phyloP scores from a whole-genome alignment of 2,797 vertebrate genomes.

The Pseudocheirus occidentalis region DNA sequence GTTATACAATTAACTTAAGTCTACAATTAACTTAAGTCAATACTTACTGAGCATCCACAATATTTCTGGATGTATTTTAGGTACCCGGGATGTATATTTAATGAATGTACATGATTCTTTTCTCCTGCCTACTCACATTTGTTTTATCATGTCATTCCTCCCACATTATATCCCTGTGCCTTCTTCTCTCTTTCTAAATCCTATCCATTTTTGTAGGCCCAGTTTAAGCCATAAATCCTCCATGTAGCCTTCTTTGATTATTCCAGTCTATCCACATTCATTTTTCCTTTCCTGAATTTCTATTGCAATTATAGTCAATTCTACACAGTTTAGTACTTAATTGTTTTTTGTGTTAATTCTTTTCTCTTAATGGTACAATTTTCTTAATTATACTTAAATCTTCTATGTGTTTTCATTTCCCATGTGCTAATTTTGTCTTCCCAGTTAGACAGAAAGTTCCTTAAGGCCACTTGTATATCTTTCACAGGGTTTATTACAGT shows the following conservation, averaged over 20 bases:
- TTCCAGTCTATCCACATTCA: not conserved
- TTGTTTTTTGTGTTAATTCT: not conserved
- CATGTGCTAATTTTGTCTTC: not conserved
- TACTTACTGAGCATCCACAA: not conserved
- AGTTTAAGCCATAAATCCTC: not conserved
- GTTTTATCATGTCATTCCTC: not conserved
- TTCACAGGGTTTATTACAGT: not conserved
- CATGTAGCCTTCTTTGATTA: not conserved
- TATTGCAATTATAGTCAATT: not conserved
- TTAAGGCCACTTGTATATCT: conserved; percentile 1
- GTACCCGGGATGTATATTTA: not conserved
- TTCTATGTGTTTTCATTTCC: not conserved
- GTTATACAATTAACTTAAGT: not conserved
- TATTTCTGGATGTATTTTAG: not conserved
- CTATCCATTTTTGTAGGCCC: not conserved
- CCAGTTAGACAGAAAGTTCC: not conserved
- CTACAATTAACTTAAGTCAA: not conserved
- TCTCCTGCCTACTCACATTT: not conserved
- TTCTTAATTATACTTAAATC: not conserved
- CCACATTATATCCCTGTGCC: not conserved
- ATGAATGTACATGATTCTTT: not conserved
- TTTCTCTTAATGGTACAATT: not conserved
- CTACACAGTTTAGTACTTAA: not conserved
- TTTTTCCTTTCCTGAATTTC: not conserved
- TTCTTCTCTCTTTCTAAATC: not conserved